Conservation (phyloP, 2,113 vertebrate species). For the Ranitomeya imitator region DNA sequence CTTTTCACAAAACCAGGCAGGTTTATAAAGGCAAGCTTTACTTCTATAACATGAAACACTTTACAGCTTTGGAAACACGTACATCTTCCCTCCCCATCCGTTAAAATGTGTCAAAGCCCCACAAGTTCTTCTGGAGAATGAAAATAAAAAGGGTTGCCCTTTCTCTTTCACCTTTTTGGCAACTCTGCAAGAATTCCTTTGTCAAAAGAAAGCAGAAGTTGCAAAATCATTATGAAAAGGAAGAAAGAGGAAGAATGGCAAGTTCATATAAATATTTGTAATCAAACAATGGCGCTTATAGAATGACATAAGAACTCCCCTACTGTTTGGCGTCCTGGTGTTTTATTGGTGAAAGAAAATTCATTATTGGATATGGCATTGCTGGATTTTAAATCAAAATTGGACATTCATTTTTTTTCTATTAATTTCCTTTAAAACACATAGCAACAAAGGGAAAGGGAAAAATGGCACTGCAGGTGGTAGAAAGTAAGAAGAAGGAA, state of each 20-base stretch:
- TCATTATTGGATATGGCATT: constrained; percentile 68
- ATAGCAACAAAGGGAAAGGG: constrained; percentile 62
- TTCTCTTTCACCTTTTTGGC: constrained; percentile 63
- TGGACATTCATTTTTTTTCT: constrained; percentile 61
- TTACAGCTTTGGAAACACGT: constrained; percentile 61
- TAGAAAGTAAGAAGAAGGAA: constrained; percentile 67
- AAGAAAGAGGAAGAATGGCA: constrained; percentile 56
- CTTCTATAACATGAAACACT: constrained; percentile 57
- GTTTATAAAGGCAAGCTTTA: constrained; percentile 28
- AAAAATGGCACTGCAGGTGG: constrained; percentile 67
- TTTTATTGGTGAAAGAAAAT: constrained; percentile 67
- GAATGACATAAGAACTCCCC: constrained; percentile 65
- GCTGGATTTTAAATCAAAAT: constrained; percentile 71
- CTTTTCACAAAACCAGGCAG: constrained; percentile 42
- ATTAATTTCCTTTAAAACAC: constrained; percentile 69
- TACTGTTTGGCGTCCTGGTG: constrained; percentile 65
- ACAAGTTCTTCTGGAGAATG: constrained; percentile 53
- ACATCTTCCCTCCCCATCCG: constrained; percentile 41
- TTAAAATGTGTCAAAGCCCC: constrained; percentile 54
- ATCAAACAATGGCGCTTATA: constrained; percentile 65
- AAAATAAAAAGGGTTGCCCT: constrained; percentile 57
- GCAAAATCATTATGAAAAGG: constrained; percentile 65
- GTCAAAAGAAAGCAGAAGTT: constrained; percentile 65
- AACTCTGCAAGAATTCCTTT: constrained; percentile 62
- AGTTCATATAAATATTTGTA: constrained; percentile 64